A percentile compares a stretch with the other conserved stretches of the same genome.
phyloP scores from a whole-genome alignment of 2,888 invertebrate species.

The Yponomeuta sedellus region DNA sequence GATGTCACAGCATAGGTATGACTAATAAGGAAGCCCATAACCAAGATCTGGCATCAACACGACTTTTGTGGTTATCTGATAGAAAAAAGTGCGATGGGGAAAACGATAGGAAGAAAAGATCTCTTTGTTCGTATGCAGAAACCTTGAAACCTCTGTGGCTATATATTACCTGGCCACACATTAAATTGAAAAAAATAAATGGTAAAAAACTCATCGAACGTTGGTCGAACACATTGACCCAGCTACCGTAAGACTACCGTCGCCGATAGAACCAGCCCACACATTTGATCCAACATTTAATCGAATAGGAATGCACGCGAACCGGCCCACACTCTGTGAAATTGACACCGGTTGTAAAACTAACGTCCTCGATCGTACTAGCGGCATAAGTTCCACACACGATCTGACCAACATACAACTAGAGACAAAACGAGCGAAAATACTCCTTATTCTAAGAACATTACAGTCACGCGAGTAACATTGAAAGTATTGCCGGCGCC shows the following conservation, averaged over 20 bases:
- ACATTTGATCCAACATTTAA: slow-evolving; percentile 24
- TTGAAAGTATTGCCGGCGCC: slow-evolving; percentile 35
- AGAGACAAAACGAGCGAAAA: background rate
- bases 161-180: background rate
- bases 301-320: slow-evolving; percentile 35
- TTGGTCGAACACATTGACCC: slow-evolving; percentile 6
- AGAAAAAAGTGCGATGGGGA: slow-evolving; percentile 23
- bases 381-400: background rate
- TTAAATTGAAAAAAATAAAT: background rate
- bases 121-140: slow-evolving; percentile 28
- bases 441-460: background rate
- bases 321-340: slow-evolving; percentile 43
- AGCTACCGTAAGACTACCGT: slow-evolving; percentile 4
- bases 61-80: slow-evolving; percentile 28
- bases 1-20: slow-evolving; percentile 7
- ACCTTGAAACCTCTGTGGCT: slow-evolving; percentile 21
- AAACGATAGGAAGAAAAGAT: slow-evolving; percentile 22
- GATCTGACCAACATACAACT: background rate
- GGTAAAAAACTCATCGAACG: background rate
- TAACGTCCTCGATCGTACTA: slow-evolving; percentile 39
- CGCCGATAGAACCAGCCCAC: background rate
- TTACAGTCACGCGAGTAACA: background rate
- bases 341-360: slow-evolving; percentile 47
- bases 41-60: slow-evolving; percentile 7
- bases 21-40: slow-evolving; percentile 14